Evolutionary conservation across 2,113 vertebrate species (phyloP).

Genomic region (Channa maculata): DNA sequence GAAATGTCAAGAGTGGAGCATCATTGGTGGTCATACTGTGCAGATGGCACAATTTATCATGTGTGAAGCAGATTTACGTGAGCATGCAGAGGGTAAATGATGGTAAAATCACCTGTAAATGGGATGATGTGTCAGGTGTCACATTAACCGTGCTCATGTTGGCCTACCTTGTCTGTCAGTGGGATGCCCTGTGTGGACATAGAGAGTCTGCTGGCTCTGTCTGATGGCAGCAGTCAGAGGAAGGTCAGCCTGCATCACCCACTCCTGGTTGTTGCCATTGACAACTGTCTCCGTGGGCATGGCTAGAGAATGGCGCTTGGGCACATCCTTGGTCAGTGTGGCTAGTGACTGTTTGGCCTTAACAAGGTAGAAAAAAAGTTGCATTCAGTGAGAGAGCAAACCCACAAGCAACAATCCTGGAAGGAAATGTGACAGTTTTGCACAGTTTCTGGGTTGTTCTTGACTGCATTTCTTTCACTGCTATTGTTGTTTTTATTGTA

Average conservation of each 20-base stretch:
- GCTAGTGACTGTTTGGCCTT: conserved; percentile 98
- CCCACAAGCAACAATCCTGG: no score
- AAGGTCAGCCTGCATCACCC: conserved; percentile 97
- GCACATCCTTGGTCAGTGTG: conserved; percentile 96
- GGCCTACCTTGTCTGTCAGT: conserved; percentile 93
- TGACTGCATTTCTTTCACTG: background rate
- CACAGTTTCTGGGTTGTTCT: background rate
- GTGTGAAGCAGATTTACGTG: conserved; percentile 47
- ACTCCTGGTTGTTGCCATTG: conserved; percentile 99
- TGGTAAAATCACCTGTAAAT: background rate
- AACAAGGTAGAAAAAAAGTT: conserved; percentile 34
- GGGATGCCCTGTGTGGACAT: conserved; percentile 90
- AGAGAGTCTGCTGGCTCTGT: conserved; percentile 98
- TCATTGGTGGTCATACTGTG: conserved; percentile 28
- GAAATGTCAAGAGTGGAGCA: conserved; percentile 43
- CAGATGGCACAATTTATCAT: conserved; percentile 43
- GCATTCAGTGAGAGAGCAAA: conserved; percentile 3
- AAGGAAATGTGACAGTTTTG: no score
- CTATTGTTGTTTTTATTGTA: background rate
- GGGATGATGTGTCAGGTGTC: conserved; percentile 13
- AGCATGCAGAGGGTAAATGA: conserved; percentile 58
- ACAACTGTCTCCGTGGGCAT: conserved; percentile 96
- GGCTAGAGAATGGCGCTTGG: conserved; percentile 96
- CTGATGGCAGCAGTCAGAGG: conserved; percentile 97
- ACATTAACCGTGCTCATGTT: background rate